Evolutionary conservation across 2,888 invertebrate genomes (phyloP).

Genomic region (Himalopsyche tibetana): DNA sequence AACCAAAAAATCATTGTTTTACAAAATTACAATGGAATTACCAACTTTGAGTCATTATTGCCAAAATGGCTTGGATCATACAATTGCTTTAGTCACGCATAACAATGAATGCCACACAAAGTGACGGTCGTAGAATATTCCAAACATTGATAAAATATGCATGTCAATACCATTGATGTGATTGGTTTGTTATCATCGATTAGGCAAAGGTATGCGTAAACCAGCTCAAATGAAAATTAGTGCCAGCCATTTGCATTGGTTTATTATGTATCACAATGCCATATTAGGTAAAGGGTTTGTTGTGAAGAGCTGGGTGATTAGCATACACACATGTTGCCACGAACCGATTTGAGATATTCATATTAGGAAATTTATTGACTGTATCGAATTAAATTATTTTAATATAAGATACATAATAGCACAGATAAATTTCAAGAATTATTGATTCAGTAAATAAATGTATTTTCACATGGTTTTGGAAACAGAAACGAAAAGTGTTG

Average conservation of each 20-base stretch:
- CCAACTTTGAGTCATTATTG: too few species aligned
- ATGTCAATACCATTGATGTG: not conserved
- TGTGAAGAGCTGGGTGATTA: not conserved
- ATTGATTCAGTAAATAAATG: too few species aligned
- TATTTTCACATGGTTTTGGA: too few species aligned
- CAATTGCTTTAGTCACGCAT: too few species aligned
- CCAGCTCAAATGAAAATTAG: constrained; percentile 12
- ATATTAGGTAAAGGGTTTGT: not conserved
- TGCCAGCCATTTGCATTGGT: constrained; percentile 1
- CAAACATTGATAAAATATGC: not conserved
- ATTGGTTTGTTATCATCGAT: constrained; percentile 18
- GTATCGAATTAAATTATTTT: not conserved
- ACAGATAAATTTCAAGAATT: too few species aligned
- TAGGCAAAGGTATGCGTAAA: constrained; percentile 10
- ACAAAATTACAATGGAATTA: too few species aligned
- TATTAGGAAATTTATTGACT: not conserved
- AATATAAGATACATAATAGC: too few species aligned
- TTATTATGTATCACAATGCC: not conserved
- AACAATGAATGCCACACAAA: too few species aligned
- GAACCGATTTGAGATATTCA: not conserved
- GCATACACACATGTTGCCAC: not conserved
- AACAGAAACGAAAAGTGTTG: too few species aligned
- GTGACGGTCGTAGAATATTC: too few species aligned
- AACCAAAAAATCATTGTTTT: too few species aligned
- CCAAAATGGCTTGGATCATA: too few species aligned